Percentiles rank a stretch among this genome's conserved stretches.
Evolutionary conservation across 2,888 invertebrate genomes (phyloP).

Genomic region (Dilophus febrilis): DNA sequence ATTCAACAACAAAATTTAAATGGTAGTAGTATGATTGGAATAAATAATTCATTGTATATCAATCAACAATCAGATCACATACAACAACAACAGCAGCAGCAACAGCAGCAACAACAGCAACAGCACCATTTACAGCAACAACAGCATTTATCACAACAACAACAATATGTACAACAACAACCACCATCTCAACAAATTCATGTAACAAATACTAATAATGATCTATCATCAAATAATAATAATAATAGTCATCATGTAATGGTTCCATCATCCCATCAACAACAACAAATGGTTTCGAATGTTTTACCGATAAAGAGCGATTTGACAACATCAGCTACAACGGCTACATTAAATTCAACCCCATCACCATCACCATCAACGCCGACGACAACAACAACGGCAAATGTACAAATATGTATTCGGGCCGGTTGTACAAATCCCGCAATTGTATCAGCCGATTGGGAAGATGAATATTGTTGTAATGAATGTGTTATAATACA

Average conservation of each 20-base stretch:
- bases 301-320: neutral
- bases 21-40: too few relatives aligned
- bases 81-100: constrained; percentile 12
- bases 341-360: neutral
- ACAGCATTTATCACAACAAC: constrained; percentile 10
- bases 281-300: neutral
- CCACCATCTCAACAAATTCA: constrained; percentile 12
- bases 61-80: constrained; percentile 13
- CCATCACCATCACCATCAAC: neutral
- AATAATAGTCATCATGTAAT: constrained; percentile 6
- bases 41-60: too few relatives aligned
- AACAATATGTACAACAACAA: constrained; percentile 12
- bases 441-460: constrained; percentile 79
- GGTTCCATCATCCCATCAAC: constrained; percentile 7
- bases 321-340: neutral
- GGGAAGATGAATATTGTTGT: constrained; percentile 95
- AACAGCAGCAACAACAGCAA: constrained; percentile 12
- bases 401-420: constrained; percentile 43
- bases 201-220: neutral
- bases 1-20: too few relatives aligned
- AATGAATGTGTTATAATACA: constrained; percentile 93
- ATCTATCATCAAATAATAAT: neutral
- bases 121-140: constrained; percentile 10
- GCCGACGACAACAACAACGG: too few relatives aligned
- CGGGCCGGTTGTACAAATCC: constrained; percentile 82